A percentile compares a stretch with the other conserved stretches of the same genome.
Conservation (phyloP, 1,140 invertebrate species). For the Trichoplusia ni region DNA sequence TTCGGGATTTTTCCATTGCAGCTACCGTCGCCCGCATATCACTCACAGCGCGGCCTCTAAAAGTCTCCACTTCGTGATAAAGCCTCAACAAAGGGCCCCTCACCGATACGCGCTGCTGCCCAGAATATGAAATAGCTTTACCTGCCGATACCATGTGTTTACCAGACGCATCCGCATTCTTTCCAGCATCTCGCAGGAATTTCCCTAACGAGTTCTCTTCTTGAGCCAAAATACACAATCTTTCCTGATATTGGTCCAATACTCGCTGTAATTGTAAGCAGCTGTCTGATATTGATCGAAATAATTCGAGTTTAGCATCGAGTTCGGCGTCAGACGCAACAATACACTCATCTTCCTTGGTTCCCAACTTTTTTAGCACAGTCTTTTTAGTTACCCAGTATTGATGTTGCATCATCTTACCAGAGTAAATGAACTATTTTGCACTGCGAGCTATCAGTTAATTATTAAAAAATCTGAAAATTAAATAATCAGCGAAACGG, state of each 20-base stretch:
- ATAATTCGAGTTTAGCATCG: slow-evolving; percentile 98
- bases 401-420: slow-evolving; percentile 92
- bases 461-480: slow-evolving; percentile 12
- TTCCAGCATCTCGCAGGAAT: slow-evolving; percentile 97
- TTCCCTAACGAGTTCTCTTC: slow-evolving; percentile 97
- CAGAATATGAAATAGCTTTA: slow-evolving; percentile 96
- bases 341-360: slow-evolving; percentile 99
- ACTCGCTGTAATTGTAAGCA: slow-evolving; percentile 94
- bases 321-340: slow-evolving; percentile 97
- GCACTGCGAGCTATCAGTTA: slow-evolving; percentile 9
- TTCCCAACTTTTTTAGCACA: slow-evolving; percentile 95
- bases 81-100: slow-evolving; percentile 93
- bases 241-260: slow-evolving; percentile 97
- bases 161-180: slow-evolving; percentile 88
- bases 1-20: slow-evolving; percentile 96
- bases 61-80: slow-evolving; percentile 97
- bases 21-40: slow-evolving; percentile 96
- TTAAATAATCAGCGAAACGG: slow-evolving; percentile 2
- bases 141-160: slow-evolving; percentile 97
- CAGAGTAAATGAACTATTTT: slow-evolving; percentile 1
- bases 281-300: slow-evolving; percentile 96
- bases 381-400: slow-evolving; percentile 99
- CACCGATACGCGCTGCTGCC: slow-evolving; percentile 95
- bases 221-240: slow-evolving; percentile 95
- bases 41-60: slow-evolving; percentile 94